These are phyloP conservation scores for Papilio polyxenes DNA, from an alignment of 1,140 invertebrate genomes.

Conservation along the genomic window DNA sequence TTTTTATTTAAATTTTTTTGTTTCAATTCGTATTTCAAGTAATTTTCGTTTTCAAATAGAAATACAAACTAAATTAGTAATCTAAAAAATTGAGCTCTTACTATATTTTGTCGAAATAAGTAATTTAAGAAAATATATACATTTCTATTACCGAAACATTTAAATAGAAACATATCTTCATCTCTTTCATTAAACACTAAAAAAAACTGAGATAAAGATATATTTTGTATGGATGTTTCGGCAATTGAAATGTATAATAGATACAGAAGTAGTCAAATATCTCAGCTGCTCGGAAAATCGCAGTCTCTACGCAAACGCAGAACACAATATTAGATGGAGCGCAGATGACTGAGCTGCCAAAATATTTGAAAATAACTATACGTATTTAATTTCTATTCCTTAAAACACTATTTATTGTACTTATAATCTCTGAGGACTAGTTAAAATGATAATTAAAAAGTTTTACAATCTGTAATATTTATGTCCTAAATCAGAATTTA, in stretches of 20 bases:
- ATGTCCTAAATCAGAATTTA: background rate
- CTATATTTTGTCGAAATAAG: too few species aligned
- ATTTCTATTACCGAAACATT: too few species aligned
- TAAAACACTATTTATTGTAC: constrained; percentile 13
- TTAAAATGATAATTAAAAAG: constrained; percentile 19
- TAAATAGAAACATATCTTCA: too few species aligned
- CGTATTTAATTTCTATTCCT: background rate
- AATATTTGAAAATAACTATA: background rate
- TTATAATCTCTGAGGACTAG: constrained; percentile 37
- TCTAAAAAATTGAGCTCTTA: background rate
- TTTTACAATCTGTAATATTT: constrained; percentile 19
- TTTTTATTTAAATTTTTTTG: background rate
- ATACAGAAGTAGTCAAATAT: too few species aligned
- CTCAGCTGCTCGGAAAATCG: too few species aligned
- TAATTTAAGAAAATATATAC: too few species aligned
- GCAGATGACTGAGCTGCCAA: background rate
- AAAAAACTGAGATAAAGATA: too few species aligned
- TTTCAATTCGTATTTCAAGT: background rate
- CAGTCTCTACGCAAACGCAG: too few species aligned
- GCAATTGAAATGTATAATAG: too few species aligned
- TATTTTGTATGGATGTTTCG: too few species aligned
- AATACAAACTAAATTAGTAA: background rate
- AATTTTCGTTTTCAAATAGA: background rate
- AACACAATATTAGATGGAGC: too few species aligned
- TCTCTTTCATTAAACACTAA: too few species aligned